Percentiles rank a stretch among this genome's conserved stretches.
Conservation (phyloP, 2,888 invertebrate genomes). For the Luperina nickerlii region DNA sequence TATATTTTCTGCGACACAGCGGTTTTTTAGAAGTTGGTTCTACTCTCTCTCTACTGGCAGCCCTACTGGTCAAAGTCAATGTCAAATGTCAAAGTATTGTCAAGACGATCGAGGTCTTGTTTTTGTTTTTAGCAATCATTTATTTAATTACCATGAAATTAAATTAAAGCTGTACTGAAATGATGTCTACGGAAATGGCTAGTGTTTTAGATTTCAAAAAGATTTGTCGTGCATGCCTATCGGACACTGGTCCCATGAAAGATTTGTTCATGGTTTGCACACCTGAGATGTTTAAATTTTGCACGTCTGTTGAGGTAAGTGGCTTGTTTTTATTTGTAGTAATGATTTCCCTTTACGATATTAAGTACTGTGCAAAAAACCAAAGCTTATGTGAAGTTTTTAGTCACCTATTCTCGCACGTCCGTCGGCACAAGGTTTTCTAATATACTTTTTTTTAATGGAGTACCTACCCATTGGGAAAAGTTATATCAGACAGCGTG, state of each 20-base stretch:
- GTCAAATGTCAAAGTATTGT: constrained; percentile 24
- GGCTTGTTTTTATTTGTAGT: constrained; percentile 33
- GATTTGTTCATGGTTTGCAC: constrained; percentile 84
- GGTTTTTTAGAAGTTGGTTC: neutral
- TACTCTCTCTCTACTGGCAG: neutral
- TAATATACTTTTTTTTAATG: neutral
- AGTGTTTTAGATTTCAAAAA: constrained; percentile 79
- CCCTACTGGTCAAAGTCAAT: neutral
- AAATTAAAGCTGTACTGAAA: neutral
- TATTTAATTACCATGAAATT: neutral
- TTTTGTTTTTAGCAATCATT: constrained; percentile 22
- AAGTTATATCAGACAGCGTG: neutral
- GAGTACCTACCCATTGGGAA: neutral
- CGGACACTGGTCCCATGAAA: constrained; percentile 82
- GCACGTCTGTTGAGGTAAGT: constrained; percentile 86
- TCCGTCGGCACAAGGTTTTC: neutral
- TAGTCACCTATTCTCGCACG: neutral
- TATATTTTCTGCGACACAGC: neutral
- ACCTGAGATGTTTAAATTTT: constrained; percentile 85
- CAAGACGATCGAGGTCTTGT: constrained; percentile 13
- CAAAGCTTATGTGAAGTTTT: neutral
- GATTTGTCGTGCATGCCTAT: constrained; percentile 86
- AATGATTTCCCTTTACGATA: neutral
- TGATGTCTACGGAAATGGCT: constrained; percentile 67
- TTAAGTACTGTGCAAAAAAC: neutral